Percentiles rank a stretch among this genome's conserved stretches.
Evolutionary conservation across 1,140 invertebrate species (phyloP).

Genomic region (Drosophila bocki): DNA sequence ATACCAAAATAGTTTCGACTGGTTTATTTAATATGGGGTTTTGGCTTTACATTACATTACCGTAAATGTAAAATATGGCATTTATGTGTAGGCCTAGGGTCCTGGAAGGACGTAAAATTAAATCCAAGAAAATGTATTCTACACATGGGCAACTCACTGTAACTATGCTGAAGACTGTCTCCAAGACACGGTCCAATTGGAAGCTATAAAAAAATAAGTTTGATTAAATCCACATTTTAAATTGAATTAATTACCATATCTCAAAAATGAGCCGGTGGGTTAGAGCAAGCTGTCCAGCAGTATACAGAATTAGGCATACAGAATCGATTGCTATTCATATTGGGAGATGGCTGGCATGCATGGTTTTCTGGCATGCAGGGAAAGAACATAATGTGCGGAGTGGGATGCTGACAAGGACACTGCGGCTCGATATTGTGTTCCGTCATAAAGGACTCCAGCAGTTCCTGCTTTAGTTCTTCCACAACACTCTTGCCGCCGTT

Average conservation of each 20-base stretch:
- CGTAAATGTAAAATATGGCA: background rate
- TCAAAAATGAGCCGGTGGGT: background rate
- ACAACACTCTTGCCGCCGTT: slow-evolving; percentile 3
- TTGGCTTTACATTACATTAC: background rate
- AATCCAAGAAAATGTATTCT: background rate
- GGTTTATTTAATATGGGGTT: background rate
- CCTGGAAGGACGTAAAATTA: background rate
- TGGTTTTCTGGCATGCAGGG: slow-evolving; percentile 2
- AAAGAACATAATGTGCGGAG: slow-evolving; percentile 16
- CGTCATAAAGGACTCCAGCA: slow-evolving; percentile 16
- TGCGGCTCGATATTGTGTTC: background rate
- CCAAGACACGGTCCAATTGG: slow-evolving; percentile 11
- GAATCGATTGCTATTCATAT: background rate
- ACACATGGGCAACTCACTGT: background rate
- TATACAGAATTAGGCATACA: slow-evolving; percentile 6
- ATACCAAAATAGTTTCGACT: background rate
- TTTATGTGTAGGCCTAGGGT: background rate
- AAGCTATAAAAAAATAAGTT: background rate
- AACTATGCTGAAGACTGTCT: slow-evolving; percentile 10
- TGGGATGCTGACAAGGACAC: background rate
- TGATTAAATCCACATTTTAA: background rate
- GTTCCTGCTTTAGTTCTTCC: slow-evolving; percentile 51
- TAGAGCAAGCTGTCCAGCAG: slow-evolving; percentile 27
- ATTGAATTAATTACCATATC: background rate
- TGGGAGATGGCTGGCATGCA: background rate